Evolutionary conservation across 2,797 vertebrate species (phyloP).

Genomic region (Adelosebastes latens): DNA sequence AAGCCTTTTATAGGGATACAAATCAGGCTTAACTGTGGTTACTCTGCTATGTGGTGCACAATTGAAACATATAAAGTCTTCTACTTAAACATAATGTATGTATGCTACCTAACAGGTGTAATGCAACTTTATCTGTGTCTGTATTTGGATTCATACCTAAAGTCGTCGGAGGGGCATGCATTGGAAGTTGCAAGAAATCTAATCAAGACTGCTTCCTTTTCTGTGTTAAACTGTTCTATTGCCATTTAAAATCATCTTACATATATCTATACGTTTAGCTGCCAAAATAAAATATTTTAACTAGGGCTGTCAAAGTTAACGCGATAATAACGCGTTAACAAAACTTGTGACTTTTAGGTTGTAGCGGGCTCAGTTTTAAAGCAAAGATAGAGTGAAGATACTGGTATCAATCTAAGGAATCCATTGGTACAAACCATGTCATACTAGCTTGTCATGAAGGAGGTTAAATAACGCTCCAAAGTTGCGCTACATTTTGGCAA

Average conservation of each 20-base stretch:
- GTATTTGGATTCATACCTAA: background rate
- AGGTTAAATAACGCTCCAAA: no score
- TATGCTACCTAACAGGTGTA: background rate
- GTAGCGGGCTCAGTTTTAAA: background rate
- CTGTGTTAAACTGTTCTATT: background rate
- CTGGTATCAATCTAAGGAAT: background rate
- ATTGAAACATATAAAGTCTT: background rate
- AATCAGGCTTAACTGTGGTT: background rate
- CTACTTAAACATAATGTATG: background rate
- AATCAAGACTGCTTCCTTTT: background rate
- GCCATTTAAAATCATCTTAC: background rate
- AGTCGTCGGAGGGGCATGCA: background rate
- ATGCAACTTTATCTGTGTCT: no score
- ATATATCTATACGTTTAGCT: background rate
- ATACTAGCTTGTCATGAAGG: background rate
- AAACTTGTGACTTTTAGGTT: background rate
- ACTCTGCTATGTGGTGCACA: background rate
- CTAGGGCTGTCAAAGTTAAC: background rate
- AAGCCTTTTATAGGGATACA: background rate
- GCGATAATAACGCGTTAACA: rapidly evolving
- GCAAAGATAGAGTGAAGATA: background rate
- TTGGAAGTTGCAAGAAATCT: background rate
- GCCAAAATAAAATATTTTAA: background rate
- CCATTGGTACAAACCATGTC: background rate
- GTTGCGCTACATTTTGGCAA: rapidly evolving